Conservation (phyloP, 2,797 vertebrate genomes). For the Lepus townsendii region DNA sequence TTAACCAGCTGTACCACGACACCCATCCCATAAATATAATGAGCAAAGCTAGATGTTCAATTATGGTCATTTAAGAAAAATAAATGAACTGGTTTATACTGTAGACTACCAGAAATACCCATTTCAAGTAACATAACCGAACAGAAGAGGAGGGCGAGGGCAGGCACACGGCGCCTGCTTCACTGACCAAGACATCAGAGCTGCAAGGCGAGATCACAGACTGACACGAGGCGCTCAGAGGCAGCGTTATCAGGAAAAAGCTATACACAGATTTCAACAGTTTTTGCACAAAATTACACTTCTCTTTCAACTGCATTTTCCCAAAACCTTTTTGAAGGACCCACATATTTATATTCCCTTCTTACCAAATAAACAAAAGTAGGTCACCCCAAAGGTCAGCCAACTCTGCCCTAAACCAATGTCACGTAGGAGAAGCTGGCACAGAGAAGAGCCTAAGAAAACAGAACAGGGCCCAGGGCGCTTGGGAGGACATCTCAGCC, state of each 20-base stretch:
- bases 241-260: background rate
- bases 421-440: background rate
- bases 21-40: background rate
- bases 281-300: too few species aligned
- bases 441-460: background rate
- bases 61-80: slow-evolving; percentile 52
- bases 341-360: background rate
- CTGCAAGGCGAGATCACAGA: slow-evolving; percentile 65
- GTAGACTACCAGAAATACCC: slow-evolving; percentile 33
- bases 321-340: too few species aligned
- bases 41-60: slow-evolving; percentile 1
- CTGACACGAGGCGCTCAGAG: slow-evolving; percentile 42
- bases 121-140: slow-evolving; percentile 51
- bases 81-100: background rate
- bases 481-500: slow-evolving; percentile 22
- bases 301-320: too few species aligned
- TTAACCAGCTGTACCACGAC: too few species aligned
- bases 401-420: slow-evolving; percentile 21
- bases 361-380: background rate
- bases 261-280: too few species aligned
- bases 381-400: slow-evolving; percentile 29
- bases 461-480: background rate
- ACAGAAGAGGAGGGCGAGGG: slow-evolving; percentile 6
- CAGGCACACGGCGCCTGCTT: background rate
- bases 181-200: slow-evolving; percentile 67